phyloP scores from a whole-genome alignment of 2,113 vertebrate genomes.

The Cricetomys ansorgei region DNA sequence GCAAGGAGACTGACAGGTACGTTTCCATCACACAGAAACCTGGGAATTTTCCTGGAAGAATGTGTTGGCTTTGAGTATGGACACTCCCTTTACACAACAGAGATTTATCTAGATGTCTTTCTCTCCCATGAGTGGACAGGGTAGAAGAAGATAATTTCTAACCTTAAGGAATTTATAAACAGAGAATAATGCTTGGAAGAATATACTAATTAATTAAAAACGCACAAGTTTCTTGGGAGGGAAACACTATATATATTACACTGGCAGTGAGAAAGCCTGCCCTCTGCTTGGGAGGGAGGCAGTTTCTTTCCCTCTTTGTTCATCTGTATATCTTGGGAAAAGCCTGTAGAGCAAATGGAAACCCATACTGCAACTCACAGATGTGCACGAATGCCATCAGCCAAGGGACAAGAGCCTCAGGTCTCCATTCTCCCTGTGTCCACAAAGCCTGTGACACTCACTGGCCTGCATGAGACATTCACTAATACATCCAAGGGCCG shows the following conservation, averaged over 20 bases:
- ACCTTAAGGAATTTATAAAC: not conserved
- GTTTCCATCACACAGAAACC: not conserved
- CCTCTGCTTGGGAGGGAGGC: not conserved
- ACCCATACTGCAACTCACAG: fast-evolving
- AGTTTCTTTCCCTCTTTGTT: fast-evolving
- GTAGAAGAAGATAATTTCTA: not conserved
- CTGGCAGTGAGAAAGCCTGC: fast-evolving
- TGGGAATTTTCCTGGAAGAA: no score
- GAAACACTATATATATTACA: fast-evolving
- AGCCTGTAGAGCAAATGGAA: not conserved
- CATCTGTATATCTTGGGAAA: fast-evolving
- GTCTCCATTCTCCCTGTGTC: fast-evolving
- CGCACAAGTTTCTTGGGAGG: not conserved
- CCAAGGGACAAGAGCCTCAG: fast-evolving
- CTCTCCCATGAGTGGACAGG: not conserved
- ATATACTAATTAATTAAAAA: not conserved
- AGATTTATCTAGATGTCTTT: not conserved
- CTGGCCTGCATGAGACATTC: fast-evolving
- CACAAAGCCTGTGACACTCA: not conserved
- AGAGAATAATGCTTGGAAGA: not conserved
- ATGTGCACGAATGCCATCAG: fast-evolving
- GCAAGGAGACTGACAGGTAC: not conserved
- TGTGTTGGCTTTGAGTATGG: not conserved
- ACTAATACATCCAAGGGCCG: no score
- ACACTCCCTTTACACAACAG: fast-evolving